phyloP scores from a whole-genome alignment of 2,113 vertebrate species.

The Myrmecophaga tridactyla region DNA sequence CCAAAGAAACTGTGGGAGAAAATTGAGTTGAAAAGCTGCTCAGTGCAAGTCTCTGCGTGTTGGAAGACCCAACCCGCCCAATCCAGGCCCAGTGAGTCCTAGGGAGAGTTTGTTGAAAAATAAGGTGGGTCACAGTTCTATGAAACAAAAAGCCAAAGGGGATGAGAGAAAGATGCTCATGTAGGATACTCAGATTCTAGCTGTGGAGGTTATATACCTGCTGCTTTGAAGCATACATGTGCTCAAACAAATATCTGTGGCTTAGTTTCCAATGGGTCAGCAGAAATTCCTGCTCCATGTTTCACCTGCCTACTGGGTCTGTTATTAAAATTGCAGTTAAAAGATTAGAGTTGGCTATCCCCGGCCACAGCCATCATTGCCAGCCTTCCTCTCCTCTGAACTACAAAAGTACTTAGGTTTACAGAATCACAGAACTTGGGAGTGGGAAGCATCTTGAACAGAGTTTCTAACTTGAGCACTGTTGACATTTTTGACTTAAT shows the following conservation, averaged over 20 bases:
- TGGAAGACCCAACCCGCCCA: background rate
- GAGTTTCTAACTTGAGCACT: background rate
- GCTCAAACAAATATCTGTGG: background rate
- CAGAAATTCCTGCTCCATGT: background rate
- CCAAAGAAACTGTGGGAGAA: background rate
- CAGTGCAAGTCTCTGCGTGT: background rate
- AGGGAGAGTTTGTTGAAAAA: background rate
- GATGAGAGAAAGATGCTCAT: background rate
- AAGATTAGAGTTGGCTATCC: background rate
- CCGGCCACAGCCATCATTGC: background rate
- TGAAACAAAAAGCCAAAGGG: background rate
- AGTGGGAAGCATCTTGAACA: background rate
- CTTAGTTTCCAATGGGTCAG: background rate
- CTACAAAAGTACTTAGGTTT: background rate
- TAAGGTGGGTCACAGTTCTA: background rate
- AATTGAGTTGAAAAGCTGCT: background rate
- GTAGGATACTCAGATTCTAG: background rate
- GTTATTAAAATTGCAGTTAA: background rate
- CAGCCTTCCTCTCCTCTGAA: background rate
- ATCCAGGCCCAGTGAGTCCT: background rate
- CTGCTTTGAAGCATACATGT: background rate
- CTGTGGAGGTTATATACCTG: background rate
- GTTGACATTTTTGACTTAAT: background rate
- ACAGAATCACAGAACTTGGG: background rate
- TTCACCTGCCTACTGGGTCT: background rate